These are phyloP conservation scores for Danio kyathit DNA, from an alignment of 2,797 vertebrate genomes.

Conservation along the genomic window DNA sequence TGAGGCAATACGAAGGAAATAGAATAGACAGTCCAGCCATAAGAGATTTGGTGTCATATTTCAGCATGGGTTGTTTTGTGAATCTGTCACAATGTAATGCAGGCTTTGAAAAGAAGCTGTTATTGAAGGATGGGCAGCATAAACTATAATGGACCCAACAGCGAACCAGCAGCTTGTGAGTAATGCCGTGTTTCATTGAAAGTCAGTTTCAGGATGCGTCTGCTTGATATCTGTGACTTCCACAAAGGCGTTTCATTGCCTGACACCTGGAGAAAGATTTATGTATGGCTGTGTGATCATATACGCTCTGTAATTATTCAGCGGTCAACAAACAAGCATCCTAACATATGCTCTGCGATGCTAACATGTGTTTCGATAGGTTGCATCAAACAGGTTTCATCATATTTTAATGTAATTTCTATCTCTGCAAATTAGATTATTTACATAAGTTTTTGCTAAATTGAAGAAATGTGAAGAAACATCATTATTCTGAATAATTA, in stretches of 20 bases:
- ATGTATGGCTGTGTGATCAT: neutral
- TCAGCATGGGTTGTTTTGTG: slow-evolving; percentile 18
- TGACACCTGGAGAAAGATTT: neutral
- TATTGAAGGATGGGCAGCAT: neutral
- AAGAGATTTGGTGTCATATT: slow-evolving; percentile 9
- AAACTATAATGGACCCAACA: slow-evolving; percentile 5
- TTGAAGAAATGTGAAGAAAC: too few relatives aligned
- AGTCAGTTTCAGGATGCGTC: neutral
- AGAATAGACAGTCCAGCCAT: neutral
- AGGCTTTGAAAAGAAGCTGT: slow-evolving; percentile 7
- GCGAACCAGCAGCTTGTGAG: slow-evolving; percentile 1
- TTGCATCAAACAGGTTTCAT: too few relatives aligned
- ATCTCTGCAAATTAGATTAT: too few relatives aligned
- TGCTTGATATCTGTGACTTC: slow-evolving; percentile 17
- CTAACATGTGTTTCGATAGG: too few relatives aligned
- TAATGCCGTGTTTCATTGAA: slow-evolving; percentile 7
- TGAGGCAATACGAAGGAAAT: slow-evolving; percentile 18
- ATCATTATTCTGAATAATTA: too few relatives aligned
- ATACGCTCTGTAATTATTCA: neutral
- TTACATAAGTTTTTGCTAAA: too few relatives aligned
- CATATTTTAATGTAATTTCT: too few relatives aligned
- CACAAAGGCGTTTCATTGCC: neutral
- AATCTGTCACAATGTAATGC: slow-evolving; percentile 15
- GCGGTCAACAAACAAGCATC: neutral
- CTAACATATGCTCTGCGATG: neutral